Conservation (phyloP, 2,113 vertebrate species). For the Speoplatyrhinus poulsoni region DNA sequence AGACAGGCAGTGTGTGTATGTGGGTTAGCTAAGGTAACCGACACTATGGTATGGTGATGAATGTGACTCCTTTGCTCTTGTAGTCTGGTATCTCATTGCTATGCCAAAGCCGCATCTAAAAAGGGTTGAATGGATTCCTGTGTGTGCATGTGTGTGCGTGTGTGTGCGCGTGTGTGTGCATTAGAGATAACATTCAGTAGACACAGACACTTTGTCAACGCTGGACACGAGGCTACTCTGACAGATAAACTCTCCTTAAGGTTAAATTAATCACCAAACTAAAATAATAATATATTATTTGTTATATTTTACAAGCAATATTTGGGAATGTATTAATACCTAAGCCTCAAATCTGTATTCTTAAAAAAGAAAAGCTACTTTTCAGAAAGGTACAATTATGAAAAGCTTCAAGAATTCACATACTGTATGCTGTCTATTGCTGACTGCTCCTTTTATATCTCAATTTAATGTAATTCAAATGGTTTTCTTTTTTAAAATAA, state of each 20-base stretch:
- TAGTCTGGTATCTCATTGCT: conserved; percentile 59
- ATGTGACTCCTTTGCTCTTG: conserved; percentile 56
- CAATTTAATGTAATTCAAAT: neutral
- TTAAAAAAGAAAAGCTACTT: too few species aligned
- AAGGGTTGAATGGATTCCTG: conserved; percentile 43
- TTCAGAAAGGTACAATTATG: too few species aligned
- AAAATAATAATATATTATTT: conserved; percentile 9
- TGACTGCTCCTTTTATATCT: neutral
- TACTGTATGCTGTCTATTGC: too few species aligned
- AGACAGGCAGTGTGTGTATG: conserved; percentile 9
- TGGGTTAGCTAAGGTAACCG: conserved; percentile 7
- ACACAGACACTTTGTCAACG: conserved; percentile 31
- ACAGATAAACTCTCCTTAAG: conserved; percentile 49
- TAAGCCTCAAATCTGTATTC: too few species aligned
- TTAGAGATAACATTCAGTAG: conserved; percentile 49
- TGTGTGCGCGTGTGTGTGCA: conserved; percentile 4
- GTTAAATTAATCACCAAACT: conserved; percentile 41
- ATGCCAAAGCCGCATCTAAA: conserved; percentile 51
- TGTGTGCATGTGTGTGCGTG: conserved; percentile 16
- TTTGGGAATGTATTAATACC: too few species aligned
- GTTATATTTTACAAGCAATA: too few species aligned
- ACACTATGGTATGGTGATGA: conserved; percentile 47
- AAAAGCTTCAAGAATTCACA: too few species aligned
- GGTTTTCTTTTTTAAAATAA: neutral
- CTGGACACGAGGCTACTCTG: conserved; percentile 45